These are phyloP conservation scores for Oreortyx pictus DNA, from an alignment of 2,797 vertebrate species.

Conservation along the genomic window DNA sequence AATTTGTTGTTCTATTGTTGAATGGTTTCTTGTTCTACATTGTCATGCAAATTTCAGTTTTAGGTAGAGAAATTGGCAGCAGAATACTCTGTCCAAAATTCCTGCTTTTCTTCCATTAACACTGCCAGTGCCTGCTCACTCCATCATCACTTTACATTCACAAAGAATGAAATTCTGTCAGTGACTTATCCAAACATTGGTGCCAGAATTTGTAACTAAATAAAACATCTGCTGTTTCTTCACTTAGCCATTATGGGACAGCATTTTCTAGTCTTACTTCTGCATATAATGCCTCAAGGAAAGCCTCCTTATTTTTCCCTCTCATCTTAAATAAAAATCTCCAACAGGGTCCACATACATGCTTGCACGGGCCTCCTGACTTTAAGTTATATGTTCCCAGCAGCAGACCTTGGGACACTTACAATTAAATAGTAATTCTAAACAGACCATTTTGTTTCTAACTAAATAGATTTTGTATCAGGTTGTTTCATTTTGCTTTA, in stretches of 20 bases:
- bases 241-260: neutral
- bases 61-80: neutral
- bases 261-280: neutral
- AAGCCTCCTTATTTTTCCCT: neutral
- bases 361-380: neutral
- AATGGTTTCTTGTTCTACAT: neutral
- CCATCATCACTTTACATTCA: neutral
- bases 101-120: neutral
- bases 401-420: neutral
- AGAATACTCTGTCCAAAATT: neutral
- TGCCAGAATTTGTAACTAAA: neutral
- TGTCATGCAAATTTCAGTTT: slow-evolving; percentile 29
- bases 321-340: neutral
- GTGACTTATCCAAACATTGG: neutral
- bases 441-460: neutral
- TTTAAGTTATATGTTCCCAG: neutral
- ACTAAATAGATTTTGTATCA: neutral
- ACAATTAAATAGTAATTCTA: neutral
- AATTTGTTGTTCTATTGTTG: neutral
- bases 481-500: neutral
- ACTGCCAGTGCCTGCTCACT: neutral
- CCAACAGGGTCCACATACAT: neutral
- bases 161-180: neutral
- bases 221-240: slow-evolving; percentile 31
- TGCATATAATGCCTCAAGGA: neutral